These are phyloP conservation scores for Kryptolebias marmoratus DNA, from an alignment of 2,113 vertebrate species.

Conservation along the genomic window DNA sequence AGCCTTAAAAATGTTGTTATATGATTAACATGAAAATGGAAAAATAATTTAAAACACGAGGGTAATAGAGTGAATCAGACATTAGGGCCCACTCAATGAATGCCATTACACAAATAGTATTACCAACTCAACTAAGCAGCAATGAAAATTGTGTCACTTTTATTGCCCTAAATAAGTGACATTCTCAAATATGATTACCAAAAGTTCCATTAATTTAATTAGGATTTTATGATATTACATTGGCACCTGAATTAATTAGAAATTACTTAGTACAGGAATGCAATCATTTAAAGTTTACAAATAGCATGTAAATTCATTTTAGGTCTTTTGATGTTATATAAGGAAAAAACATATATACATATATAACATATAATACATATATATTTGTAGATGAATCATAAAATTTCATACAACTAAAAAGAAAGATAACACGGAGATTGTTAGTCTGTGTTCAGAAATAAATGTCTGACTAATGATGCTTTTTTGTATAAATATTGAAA, in stretches of 20 bases:
- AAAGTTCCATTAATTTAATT: conserved; percentile 34
- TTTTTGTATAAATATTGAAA: too few relatives aligned
- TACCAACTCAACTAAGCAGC: conserved; percentile 50
- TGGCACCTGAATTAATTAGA: conserved; percentile 20
- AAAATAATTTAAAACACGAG: conserved; percentile 64
- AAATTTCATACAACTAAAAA: too few relatives aligned
- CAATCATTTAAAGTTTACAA: neutral
- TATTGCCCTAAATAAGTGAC: conserved; percentile 39
- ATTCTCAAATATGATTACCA: conserved; percentile 41
- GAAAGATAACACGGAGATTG: too few relatives aligned
- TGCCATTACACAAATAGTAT: conserved; percentile 63
- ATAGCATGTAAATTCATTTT: too few relatives aligned
- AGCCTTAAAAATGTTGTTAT: conserved; percentile 66
- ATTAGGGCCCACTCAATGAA: conserved; percentile 62
- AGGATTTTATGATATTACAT: conserved; percentile 9
- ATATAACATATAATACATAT: too few relatives aligned
- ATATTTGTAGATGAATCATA: too few relatives aligned
- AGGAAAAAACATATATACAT: too few relatives aligned
- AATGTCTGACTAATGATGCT: too few relatives aligned
- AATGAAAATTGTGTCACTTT: conserved; percentile 43
- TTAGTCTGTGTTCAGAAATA: too few relatives aligned
- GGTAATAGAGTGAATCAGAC: conserved; percentile 68
- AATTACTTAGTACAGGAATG: conserved; percentile 8
- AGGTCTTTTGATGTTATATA: too few relatives aligned
- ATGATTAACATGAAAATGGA: conserved; percentile 67